phyloP scores from a whole-genome alignment of 2,888 invertebrate species.

The Meteorus colon region DNA sequence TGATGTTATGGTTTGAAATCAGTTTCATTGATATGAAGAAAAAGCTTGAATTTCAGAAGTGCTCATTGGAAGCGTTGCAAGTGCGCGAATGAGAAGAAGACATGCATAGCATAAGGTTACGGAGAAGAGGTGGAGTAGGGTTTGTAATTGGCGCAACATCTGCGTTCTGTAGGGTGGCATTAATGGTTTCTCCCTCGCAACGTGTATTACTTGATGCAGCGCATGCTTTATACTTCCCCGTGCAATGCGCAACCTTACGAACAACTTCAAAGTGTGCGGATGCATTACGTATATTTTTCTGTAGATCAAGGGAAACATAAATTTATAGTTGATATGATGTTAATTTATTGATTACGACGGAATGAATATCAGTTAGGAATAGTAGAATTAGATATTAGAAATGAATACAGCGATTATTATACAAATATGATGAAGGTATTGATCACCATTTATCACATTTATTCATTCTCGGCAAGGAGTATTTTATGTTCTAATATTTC shows the following conservation, averaged over 20 bases:
- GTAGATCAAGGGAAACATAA: too few species aligned
- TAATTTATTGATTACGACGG: too few species aligned
- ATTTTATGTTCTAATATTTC: too few species aligned
- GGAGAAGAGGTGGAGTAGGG: constrained; percentile 66
- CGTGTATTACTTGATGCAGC: constrained; percentile 1
- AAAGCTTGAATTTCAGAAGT: background rate
- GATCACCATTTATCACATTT: too few species aligned
- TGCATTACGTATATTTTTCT: background rate
- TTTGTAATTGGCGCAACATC: constrained; percentile 73
- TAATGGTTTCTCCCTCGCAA: constrained; percentile 68
- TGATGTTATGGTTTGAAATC: constrained; percentile 45
- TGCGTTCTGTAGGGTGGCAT: constrained; percentile 71
- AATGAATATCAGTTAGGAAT: too few species aligned
- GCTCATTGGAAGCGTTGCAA: constrained; percentile 27
- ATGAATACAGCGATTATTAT: too few species aligned
- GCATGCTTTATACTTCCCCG: constrained; percentile 14
- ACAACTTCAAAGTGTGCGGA: background rate
- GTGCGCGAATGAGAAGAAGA: constrained; percentile 11
- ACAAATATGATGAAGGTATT: too few species aligned
- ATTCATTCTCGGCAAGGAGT: too few species aligned
- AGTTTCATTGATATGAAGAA: constrained; percentile 49
- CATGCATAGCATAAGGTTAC: constrained; percentile 27
- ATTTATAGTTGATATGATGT: too few species aligned
- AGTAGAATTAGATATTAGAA: too few species aligned
- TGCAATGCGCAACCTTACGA: constrained; percentile 34